Base-by-base conservation (phyloP, 1,140 invertebrate species). In the Yoshiicerus persimilis region DNA sequence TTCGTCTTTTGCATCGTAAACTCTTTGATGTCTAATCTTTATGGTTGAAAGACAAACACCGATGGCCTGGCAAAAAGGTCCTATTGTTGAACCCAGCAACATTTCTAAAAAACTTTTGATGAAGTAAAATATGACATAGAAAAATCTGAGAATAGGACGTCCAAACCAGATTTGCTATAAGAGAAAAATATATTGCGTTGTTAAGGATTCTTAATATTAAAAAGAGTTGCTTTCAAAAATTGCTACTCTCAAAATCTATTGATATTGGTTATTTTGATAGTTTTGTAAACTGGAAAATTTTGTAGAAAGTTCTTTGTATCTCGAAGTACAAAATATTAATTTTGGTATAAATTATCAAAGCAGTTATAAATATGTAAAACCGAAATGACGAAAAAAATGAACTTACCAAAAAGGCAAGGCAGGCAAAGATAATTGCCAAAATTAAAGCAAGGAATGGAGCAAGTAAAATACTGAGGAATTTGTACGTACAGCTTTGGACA, bases 361-460 rank as follows among this genome's bases (percentile, higher is more conserved):
- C 25, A 32, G 32, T 77, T 20, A 4, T 20, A n/a, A n/a, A 8
- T 41, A 13, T 41, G 6, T 41, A 10, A 66, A 23, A 66, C 8
- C n/a, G n/a, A 66, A 10, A 66, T 66, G 25, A n/a, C 6, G 64
- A 66, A 66, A 10, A 23, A 66, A 27, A n/a, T 23, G 1, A 20
- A 23, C 66, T 88, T 90, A 90, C 89, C 77, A 90, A n/a, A 66
- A 90, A 90, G 9, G 88, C 70, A 25, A 88, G 38, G 25, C 88
- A 27, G 27, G 87, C 89, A 41, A 88, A 88, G 38, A 64, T 30
- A 30, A 90, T 25, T n/a, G 83, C 89, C 56, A 90, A 47, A 32
- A 90, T 88, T 23, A 90, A 11, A 10, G 89, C 38, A 0, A 87
- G 30, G 32, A 88, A 23, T 13, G 89, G 89, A 25, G 89, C 87